Evolutionary conservation across 1,140 invertebrate species (phyloP).

Genomic region (Drosophila sp.): DNA sequence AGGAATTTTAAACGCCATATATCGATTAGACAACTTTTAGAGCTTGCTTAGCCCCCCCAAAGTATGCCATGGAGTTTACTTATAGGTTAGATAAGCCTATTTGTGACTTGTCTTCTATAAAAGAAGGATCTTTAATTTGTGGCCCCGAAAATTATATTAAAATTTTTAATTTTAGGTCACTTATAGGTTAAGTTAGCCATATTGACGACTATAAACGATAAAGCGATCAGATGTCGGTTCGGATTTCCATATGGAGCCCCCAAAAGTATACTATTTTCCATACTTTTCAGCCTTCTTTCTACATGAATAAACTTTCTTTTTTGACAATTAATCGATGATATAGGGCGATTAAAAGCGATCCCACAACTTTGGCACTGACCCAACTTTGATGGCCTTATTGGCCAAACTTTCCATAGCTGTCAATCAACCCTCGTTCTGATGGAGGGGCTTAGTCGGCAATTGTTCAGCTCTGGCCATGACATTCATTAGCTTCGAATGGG

Average conservation of each 20-base stretch:
- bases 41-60: no score
- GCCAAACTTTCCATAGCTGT: slow-evolving; percentile 3
- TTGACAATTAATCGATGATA: not conserved
- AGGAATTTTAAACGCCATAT: no score
- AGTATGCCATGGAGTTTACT: no score
- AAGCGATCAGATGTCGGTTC: no score
- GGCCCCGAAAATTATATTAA: no score
- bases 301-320: not conserved
- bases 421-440: slow-evolving; percentile 31
- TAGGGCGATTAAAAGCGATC: not conserved
- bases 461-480: slow-evolving; percentile 42
- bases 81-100: no score
- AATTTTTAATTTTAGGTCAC: no score
- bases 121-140: no score
- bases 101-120: no score
- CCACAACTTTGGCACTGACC: not conserved
- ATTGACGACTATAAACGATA: no score
- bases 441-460: slow-evolving; percentile 21
- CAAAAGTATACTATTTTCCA: not conserved
- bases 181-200: no score
- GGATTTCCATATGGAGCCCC: not conserved
- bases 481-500: slow-evolving; percentile 55
- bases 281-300: not conserved
- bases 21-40: no score
- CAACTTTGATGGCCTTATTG: not conserved